Base-by-base conservation (phyloP, 2,888 invertebrate species). In the Altica lythri region DNA sequence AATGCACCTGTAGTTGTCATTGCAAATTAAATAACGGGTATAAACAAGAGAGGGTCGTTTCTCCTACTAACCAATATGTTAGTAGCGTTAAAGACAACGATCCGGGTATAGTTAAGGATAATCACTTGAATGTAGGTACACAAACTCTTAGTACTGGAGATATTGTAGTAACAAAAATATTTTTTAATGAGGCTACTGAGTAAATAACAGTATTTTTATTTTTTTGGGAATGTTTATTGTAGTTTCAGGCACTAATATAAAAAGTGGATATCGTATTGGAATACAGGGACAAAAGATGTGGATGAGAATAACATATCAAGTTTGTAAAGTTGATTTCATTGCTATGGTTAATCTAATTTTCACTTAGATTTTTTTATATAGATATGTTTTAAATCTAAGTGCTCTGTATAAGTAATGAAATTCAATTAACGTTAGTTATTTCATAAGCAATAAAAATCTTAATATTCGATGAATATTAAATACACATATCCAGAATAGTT, bases 91-190 rank as follows among this genome's bases (percentile, higher is more conserved):
- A 61, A 16, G 68, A 62, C 18, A 68, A 75, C 49, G 77, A 73
- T 62, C 73, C 75, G 57, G 77, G 77, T 27, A 47, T 58, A 70
- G 77, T 77, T 71, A 80, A 78, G 74, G 72, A 68, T 53, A 78
- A 72, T 77, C 78, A 74, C 74, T 72, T 59, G 9, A 83, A 84
- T 65, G 81, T 85, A 55, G 86, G 85, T 22, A 87, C 89, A 53
- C 94, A 95, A 77, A 94, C 94, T 1, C 80, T 92, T 38, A 92
- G 92, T 73, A 94, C 94, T 12, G 94, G 94, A 43, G 94, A 94
- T 74, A 90, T 95, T 70, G 93, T 93, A 48, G 92, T 94, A 68
- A 93, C 92, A 35, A 88, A 90, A 77, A 90, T 93, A 69, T 86
- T 68, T 66, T 77, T 77, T 64, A 72, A 73, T 57, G 76, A 76